Base-by-base conservation (phyloP, 30 jellyfish, hydroid and myxozoan genomes). In the Catostylus mosaicus region DNA sequence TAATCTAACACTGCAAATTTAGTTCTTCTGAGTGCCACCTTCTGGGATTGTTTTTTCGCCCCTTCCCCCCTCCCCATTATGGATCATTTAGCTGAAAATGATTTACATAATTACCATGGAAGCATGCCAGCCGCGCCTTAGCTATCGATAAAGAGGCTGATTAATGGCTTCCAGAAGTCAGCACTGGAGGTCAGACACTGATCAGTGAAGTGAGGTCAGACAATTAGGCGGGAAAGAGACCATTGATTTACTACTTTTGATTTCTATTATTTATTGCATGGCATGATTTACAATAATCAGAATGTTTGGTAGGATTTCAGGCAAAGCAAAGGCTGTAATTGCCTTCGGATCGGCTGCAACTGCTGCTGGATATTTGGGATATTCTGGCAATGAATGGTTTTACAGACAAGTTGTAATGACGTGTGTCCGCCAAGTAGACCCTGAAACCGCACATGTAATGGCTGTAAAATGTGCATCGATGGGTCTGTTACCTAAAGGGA, bases 391-490 rank as follows among this genome's bases (percentile, higher is more conserved):
- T 77, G 98, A 92, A 62, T 40, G 83, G 51, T 71, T 92, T 73
- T 92, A 94, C 77, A 77, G 82, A 69, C 56, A 67, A 4, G 67
- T 87, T 40, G 77, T 89, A 16, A 86, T 92, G 95, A 96, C 86
- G 68, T 46, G 76, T 43, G 75, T 90, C 20, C 71, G 70, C 50
- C 37, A 23, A n/a, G 46, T 92, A 19, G 98, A 92, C 76, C 96
- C 98, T 45, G 98, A 92, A 76, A 67, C 34, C 16, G 98, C 97
- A 30, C 98, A 92, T 64, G 86, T 71, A n/a, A 60, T 92, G 60
- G 95, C 95, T 14, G 98, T 92, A 61, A 92, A 81, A 52, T 30
- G 67, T 0, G 98, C 98, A 1, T 33, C 95, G 11, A 36, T 70
- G 78, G 93, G 93, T 6, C 23, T 92, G 0, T 86, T 87, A 14